Evolutionary conservation across 2,888 invertebrate species (phyloP), one percentile per base, ranked within the genome.

Genomic region (Pogonocherus hispidulus): DNA sequence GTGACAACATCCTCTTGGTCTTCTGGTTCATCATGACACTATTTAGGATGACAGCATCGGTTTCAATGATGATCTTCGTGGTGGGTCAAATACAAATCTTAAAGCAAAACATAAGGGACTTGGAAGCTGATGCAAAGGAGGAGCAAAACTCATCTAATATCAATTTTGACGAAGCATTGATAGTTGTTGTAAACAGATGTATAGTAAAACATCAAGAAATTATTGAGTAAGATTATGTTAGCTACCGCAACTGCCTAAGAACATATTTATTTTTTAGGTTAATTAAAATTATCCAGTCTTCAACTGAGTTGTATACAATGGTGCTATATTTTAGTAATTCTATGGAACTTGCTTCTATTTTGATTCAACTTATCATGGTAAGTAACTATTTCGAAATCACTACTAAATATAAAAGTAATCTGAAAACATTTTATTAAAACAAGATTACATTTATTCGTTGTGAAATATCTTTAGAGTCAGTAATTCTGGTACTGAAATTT

Each of bases 331-430:
- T 49, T 19, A 60, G 66, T n/a, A 63, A 63, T 27, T 60, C 66
- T 11, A 57, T 66, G 22, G 69, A 69, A 16, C 51, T 63, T 23
- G 64, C 66, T 20, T 49, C 66, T 52, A 65, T 55, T 27, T 49
- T 66, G 44, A 66, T 69, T 22, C 66, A 62, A 22, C 32, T 59
- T n/a, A 20, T 69, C 11, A 64, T 54, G 22, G 69, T 69, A 59
- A 69, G n/a, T n/a, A n/a, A n/a, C n/a, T n/a, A n/a, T n/a, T n/a
- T n/a, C n/a, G n/a, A n/a, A n/a, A n/a, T n/a, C n/a, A n/a, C n/a
- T n/a, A n/a, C n/a, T n/a, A n/a, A n/a, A n/a, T n/a, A n/a, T n/a
- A n/a, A n/a, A n/a, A n/a, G n/a, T n/a, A n/a, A n/a, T n/a, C n/a
- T n/a, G n/a, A n/a, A n/a, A n/a, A n/a, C n/a, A n/a, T n/a, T n/a